Evolutionary conservation across 2,888 invertebrate genomes (phyloP), one percentile per base, ranked within the genome.

Genomic region (Pimpla rufipes): DNA sequence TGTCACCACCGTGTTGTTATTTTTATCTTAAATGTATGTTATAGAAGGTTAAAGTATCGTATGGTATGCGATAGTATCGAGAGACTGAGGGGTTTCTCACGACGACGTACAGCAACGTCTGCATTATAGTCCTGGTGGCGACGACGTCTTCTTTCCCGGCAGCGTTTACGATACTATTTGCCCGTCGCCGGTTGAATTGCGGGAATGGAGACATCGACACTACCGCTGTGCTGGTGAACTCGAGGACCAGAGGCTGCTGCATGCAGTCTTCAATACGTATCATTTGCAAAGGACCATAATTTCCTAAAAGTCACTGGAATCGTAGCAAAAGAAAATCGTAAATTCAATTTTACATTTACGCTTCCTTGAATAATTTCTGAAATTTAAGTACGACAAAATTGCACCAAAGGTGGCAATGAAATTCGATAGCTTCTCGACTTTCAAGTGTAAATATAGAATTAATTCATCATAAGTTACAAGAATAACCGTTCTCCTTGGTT

Each of bases 1-100:
- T 2, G 18, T 52, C 21, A 18, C 10, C 18, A 7, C 18, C 10
- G 18, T 18, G 52, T 18, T 52, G 21, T 18, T 57, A 55, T 64
- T 74, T 64, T 73, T 66, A 52, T 47, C 11, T 47, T 7, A 18
- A 68, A 50, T 18, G 50, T 11, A 16, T 35, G 50, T 50, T 55
- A 23, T 50, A 18, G 35, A 10, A 37, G 68, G 68, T 68, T 11
- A 18, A 37, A 50, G 47, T 16, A 35, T 68, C 35, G 13, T 55
- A 35, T 18, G 18, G 50, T 37, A 35, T 35, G 35, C 35, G 47
- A 35, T 18, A 68, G 18, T 35, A 68, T 50, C 50, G 47, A 16
- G 50, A 52, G 10, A 7, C n/a, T 50, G 45, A 67, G 47, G 50
- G 37, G 29, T 68, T 16, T 68, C 68, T 68, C 68, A 13, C 35